Percentiles rank a stretch among this genome's conserved stretches.
Conservation (phyloP, 2,113 vertebrate genomes). For the Smithornis capensis region DNA sequence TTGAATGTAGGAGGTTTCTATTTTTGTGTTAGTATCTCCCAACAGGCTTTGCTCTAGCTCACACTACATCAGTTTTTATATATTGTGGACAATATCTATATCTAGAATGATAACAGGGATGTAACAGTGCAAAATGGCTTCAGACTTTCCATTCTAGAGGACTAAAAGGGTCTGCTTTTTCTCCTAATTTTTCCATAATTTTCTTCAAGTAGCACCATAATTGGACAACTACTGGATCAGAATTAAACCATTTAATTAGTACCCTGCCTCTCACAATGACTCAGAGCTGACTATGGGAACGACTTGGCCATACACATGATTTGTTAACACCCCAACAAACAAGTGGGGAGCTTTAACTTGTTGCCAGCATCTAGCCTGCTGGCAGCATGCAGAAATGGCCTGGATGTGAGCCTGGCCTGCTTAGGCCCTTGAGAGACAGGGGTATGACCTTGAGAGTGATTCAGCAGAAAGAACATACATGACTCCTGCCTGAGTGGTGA, state of each 20-base stretch:
- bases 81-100: neutral
- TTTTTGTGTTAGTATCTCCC: neutral
- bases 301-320: neutral
- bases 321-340: neutral
- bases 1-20: constrained; percentile 18
- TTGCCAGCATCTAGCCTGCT: no score
- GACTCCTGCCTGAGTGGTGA: no score
- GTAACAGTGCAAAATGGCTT: neutral
- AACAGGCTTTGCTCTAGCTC: neutral
- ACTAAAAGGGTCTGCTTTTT: neutral
- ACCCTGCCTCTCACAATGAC: neutral
- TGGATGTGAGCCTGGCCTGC: no score
- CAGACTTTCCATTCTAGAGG: neutral
- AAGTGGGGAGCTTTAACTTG: neutral
- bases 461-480: no score
- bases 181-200: neutral
- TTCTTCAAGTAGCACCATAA: neutral
- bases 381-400: no score
- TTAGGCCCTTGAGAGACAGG: no score
- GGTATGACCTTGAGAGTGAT: no score
- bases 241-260: neutral
- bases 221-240: neutral
- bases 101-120: neutral
- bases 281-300: neutral
- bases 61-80: neutral